Evolutionary conservation across 2,113 vertebrate genomes (phyloP).

Genomic region (Elephantulus edwardii): DNA sequence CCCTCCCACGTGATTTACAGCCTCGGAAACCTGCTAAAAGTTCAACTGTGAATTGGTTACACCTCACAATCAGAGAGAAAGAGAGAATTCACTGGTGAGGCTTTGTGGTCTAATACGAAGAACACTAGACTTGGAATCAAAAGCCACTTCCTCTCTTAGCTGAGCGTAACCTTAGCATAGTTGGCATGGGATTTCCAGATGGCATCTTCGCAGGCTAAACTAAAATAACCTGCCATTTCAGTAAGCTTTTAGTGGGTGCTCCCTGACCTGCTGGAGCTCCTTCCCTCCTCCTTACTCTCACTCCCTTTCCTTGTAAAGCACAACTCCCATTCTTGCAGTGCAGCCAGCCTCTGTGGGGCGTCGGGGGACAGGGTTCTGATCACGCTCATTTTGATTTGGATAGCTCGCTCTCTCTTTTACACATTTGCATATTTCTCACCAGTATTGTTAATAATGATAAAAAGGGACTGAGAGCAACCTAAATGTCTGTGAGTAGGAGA

Average conservation of each 20-base stretch:
- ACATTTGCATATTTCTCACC: neutral
- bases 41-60: too few relatives aligned
- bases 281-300: neutral
- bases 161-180: constrained; percentile 34
- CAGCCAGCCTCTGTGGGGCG: neutral
- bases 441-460: neutral
- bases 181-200: constrained; percentile 51
- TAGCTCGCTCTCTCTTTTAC: neutral
- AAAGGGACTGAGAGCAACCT: neutral
- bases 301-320: neutral
- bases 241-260: neutral
- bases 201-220: neutral
- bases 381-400: neutral
- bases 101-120: constrained; percentile 34
- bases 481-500: neutral
- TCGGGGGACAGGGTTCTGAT: neutral
- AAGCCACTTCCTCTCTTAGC: constrained; percentile 60
- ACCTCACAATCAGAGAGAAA: too few relatives aligned
- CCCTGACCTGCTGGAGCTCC: neutral
- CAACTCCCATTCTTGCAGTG: neutral
- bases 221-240: constrained; percentile 40
- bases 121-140: constrained; percentile 43
- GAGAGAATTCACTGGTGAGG: neutral
- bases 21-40: too few relatives aligned
- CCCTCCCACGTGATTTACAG: too few relatives aligned